Evolutionary conservation across 1,140 invertebrate genomes (phyloP).

Genomic region (Penaeus indicus): DNA sequence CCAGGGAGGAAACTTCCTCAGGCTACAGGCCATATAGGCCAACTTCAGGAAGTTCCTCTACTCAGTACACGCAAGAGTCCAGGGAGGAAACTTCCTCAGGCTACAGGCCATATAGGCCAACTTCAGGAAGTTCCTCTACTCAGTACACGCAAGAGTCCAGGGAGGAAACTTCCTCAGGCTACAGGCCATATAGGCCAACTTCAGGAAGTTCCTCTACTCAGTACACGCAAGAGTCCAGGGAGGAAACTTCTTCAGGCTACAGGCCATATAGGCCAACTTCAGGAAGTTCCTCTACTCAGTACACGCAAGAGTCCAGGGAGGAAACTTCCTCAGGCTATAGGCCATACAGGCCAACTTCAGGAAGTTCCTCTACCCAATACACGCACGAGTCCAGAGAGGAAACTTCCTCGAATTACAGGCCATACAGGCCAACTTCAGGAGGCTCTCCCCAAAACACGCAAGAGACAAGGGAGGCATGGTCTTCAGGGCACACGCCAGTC

Average conservation of each 20-base stretch:
- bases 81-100: not conserved
- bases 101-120: not conserved
- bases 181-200: not conserved
- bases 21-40: not conserved
- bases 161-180: not conserved
- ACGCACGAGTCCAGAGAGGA: not conserved
- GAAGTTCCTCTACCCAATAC: slow-evolving; percentile 10
- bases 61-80: not conserved
- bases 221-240: not conserved
- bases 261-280: not conserved
- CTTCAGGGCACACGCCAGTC: not conserved
- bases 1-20: not conserved
- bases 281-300: not conserved
- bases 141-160: not conserved
- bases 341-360: slow-evolving; percentile 24
- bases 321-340: too few species aligned
- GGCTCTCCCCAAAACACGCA: not conserved
- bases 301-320: too few species aligned
- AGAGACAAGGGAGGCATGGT: not conserved
- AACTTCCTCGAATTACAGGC: not conserved
- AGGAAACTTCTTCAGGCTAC: not conserved
- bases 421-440: slow-evolving; percentile 18
- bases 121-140: not conserved
- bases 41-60: not conserved
- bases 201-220: not conserved